phyloP scores from a whole-genome alignment of 2,888 invertebrate species.

The Diogma glabrata region DNA sequence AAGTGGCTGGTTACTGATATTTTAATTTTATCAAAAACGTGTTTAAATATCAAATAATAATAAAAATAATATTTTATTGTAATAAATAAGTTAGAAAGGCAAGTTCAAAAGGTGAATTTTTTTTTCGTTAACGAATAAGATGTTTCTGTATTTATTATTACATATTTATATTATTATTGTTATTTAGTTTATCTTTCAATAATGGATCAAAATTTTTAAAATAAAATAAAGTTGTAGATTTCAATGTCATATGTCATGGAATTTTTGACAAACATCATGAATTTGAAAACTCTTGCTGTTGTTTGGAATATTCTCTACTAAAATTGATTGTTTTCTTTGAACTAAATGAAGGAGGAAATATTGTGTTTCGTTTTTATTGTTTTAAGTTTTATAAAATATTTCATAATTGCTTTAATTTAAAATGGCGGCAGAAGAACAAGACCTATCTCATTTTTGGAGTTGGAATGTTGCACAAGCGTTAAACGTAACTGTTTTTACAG shows the following conservation, averaged over 20 bases:
- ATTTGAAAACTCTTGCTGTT: constrained; percentile 6
- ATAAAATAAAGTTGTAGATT: constrained; percentile 5
- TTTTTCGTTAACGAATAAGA: constrained; percentile 6
- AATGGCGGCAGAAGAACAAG: no score
- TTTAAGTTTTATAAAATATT: no score
- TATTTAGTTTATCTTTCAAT: not conserved
- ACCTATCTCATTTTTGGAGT: no score
- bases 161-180: not conserved
- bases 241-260: constrained; percentile 7
- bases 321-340: constrained; percentile 8
- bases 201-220: constrained; percentile 6
- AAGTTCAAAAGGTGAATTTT: constrained; percentile 8
- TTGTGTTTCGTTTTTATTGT: not conserved
- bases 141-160: constrained; percentile 1
- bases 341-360: constrained; percentile 2
- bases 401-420: no score
- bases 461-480: no score
- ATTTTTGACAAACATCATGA: constrained; percentile 9
- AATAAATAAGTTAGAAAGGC: constrained; percentile 2
- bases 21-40: no score
- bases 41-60: no score
- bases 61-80: not conserved
- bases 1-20: no score
- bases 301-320: constrained; percentile 7
- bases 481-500: no score